Base-by-base conservation (phyloP, 2,797 vertebrate genomes). In the Sebastes iracundus region DNA sequence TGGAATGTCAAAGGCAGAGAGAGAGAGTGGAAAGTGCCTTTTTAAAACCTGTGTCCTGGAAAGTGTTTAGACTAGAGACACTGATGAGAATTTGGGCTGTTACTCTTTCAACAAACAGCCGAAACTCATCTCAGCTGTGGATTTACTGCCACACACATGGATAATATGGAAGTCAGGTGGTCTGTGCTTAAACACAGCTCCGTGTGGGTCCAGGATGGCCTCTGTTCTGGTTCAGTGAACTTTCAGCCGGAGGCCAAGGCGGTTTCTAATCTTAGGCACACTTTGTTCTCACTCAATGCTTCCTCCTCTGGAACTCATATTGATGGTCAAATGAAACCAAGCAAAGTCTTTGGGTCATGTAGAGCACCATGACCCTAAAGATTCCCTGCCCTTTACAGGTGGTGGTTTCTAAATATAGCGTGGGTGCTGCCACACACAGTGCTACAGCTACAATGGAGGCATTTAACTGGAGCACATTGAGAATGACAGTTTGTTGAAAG, bases 41-140 rank as follows among this genome's bases (percentile, higher is more conserved):
- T 93, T 89, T 84, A 86, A 91, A 92, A 86, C 87, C 81, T 68
- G 63, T 61, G 83, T 85, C 79, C 77, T 86, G 89, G 83, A 90
- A 91, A 83, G 79, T 92, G 92, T 93, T 93, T 92, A 93, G 92
- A 81, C 91, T 93, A 25, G 67, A 88, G 80, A 93, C 84, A 75
- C 78, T 87, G 84, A 92, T 87, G 88, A 93, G 87, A 90, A 91
- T 87, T 83, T 65, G 63, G 81, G 68, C 85, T 73, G 84, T 75
- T 49, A 72, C 88, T 90, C 88, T 93, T 91, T 94, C 92, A 93
- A 94, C 93, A 95, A 95, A 93, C 91, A 92, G 72, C 79, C 69
- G 80, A 77, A 92, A 72, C 83, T 92, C 82, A 79, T 88, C 93
- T 87, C 87, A 78, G 92, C 86, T 88, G 90, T 74, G 82, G 88